Base-by-base conservation (phyloP, 2,113 vertebrate genomes). In the Mus pahari region DNA sequence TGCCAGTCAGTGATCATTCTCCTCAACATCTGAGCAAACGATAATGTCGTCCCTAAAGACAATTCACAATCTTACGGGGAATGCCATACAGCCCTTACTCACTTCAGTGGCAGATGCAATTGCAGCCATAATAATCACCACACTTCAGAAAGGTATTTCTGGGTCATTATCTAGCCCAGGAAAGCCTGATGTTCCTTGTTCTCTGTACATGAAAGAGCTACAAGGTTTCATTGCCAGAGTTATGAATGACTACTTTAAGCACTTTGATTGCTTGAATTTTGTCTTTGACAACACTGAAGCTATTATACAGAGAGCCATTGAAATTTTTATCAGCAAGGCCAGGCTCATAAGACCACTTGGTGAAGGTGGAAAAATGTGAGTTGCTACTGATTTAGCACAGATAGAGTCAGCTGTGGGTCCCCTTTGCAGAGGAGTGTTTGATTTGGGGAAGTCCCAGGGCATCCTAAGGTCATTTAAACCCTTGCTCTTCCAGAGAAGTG, bases 131-230 rank as follows among this genome's bases (percentile, higher is more conserved):
- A 39, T 39, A 9, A 73, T 42, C 36, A 73, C n/a, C 71, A 73
- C 22, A n/a, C n/a, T 39, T 73, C 71, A 39, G 71, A 39, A 73
- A 73, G n/a, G 39, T 81, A 89, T 94, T 90, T 92, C 1, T 98
- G 99, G 99, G 90, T 98, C 99, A 39, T 97, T 99, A 95, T 97
- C 99, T 83, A 97, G 96, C 95, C 98, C 98, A 14, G 99, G 98
- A 73, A 99, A 99, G 78, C 99, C 99, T 1, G 99, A 99, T 28
- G 98, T 99, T 24, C 99, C 99, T 26, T 99, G 99, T 98, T 99
- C 99, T 66, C 98, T 99, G 12, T 99, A 99, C 98, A 99, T 99
- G 99, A 99, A 99, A 97, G 99, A 99, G 98, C 98, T 99, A 50
- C 99, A 99, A 96, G 99, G 99, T 79, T 99, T 99, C 98, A 99